Evolutionary conservation across 2,797 vertebrate species (phyloP).

Genomic region (Tauraco hartlaubi): DNA sequence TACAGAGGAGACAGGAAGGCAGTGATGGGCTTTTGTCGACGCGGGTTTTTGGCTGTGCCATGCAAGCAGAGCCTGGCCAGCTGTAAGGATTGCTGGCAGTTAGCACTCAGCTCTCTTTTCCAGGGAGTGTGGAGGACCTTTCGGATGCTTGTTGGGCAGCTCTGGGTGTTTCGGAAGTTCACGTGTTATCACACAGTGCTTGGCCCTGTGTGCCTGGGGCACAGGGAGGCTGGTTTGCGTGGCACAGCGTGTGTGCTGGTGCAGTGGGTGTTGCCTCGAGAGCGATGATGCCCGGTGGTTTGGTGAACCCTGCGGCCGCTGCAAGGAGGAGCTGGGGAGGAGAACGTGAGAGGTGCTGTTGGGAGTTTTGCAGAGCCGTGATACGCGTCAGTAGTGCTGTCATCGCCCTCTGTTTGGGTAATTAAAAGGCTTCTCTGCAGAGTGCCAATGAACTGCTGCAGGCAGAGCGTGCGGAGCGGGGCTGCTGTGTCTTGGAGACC

Average conservation of each 20-base stretch:
- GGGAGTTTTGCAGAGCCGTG: neutral
- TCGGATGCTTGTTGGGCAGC: neutral
- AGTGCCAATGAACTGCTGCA: neutral
- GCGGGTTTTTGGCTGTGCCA: neutral
- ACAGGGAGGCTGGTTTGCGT: neutral
- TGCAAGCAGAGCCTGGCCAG: neutral
- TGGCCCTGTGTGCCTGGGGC: neutral
- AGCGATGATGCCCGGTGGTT: neutral
- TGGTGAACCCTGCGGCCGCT: neutral
- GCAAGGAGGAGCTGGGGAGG: neutral
- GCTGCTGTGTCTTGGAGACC: neutral
- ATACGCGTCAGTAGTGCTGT: neutral
- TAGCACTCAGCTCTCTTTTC: neutral
- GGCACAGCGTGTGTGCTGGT: neutral
- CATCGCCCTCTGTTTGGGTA: neutral
- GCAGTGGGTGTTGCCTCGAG: accelerated
- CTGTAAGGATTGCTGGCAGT: neutral
- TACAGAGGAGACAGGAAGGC: neutral
- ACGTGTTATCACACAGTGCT: neutral
- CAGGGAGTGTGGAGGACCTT: neutral
- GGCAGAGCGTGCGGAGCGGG: neutral
- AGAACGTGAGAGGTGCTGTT: neutral
- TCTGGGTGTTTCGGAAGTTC: neutral
- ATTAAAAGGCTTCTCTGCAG: neutral
- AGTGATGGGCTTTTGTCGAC: accelerated